These are phyloP conservation scores for Turnix velox DNA, from an alignment of 2,113 vertebrate genomes.

Conservation along the genomic window DNA sequence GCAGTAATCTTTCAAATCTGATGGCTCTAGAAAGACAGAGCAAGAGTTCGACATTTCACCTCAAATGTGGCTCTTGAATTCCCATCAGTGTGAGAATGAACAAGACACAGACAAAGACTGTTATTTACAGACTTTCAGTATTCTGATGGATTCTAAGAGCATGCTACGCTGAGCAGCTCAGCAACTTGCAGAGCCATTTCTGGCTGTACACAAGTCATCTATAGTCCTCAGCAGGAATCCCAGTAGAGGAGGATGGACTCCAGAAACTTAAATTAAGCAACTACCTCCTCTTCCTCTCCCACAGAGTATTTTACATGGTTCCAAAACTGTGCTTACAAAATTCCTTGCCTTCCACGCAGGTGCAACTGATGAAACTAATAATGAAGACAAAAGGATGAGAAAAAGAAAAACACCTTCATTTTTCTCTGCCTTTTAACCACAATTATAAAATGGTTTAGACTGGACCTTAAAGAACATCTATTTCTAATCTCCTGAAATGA, in stretches of 20 bases:
- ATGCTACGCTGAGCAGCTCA: neutral
- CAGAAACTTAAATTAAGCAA: neutral
- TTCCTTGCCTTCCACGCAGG: neutral
- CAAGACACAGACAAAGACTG: fast-evolving
- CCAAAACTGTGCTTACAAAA: neutral
- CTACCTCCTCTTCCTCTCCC: neutral
- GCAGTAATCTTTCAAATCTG: neutral
- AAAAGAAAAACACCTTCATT: neutral
- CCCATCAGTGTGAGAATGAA: neutral
- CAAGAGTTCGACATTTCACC: neutral
- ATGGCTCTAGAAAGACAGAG: neutral
- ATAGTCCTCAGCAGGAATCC: neutral
- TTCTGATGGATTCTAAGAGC: neutral
- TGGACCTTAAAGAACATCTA: neutral
- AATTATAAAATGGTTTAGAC: neutral
- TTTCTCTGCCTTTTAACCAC: neutral
- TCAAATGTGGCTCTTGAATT: neutral
- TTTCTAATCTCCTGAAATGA: neutral
- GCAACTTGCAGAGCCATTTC: neutral
- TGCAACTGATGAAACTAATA: neutral
- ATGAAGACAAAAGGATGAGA: neutral
- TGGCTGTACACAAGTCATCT: neutral
- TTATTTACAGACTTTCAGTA: neutral
- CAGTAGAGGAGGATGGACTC: neutral
- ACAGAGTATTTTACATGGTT: neutral